Evolutionary conservation across 2,888 invertebrate genomes (phyloP), one percentile per base, ranked within the genome.

Genomic region (Podabrus alpinus): DNA sequence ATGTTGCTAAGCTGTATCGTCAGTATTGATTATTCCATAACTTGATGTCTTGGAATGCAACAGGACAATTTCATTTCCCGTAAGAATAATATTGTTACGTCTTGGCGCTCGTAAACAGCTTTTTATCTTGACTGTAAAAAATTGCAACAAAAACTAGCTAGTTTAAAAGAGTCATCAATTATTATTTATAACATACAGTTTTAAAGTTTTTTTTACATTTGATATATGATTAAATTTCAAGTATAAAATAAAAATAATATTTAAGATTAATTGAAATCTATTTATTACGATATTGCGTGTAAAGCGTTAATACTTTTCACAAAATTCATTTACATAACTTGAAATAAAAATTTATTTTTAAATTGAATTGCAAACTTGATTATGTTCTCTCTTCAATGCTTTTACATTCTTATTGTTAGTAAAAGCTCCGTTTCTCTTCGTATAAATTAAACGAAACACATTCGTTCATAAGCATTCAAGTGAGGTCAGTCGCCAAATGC

Each of bases 31-130:
- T 72, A 60, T 60, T 75, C 72, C 60, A 71, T 68, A 75, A 72
- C 72, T 69, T 61, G 66, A 72, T 72, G 69, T 60, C 69, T 67
- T 66, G 66, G 72, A 75, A 75, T 75, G 75, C 75, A 75, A 75
- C 75, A 75, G 72, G 75, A 75, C 75, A 75, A 72, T 75, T 75
- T 69, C 72, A 75, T 72, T 72, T 75, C 75, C 75, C 72, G 66
- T 61, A 75, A 72, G 75, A 66, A 69, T 72, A 75, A 72, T 75
- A 75, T 72, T 72, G 72, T 69, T 75, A 66, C 69, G 69, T 75
- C 72, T 69, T 72, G 29, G 66, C 66, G 66, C 64, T 60, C 75
- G 72, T 75, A 75, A 75, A 75, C 75, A 75, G 75, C 72, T 75
- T 72, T 75, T 75, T 75, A 75, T 75, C 72, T 21, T 21, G 13